These are phyloP conservation scores for Ataeniobius toweri DNA, from an alignment of 2,797 vertebrate genomes.

Conservation along the genomic window DNA sequence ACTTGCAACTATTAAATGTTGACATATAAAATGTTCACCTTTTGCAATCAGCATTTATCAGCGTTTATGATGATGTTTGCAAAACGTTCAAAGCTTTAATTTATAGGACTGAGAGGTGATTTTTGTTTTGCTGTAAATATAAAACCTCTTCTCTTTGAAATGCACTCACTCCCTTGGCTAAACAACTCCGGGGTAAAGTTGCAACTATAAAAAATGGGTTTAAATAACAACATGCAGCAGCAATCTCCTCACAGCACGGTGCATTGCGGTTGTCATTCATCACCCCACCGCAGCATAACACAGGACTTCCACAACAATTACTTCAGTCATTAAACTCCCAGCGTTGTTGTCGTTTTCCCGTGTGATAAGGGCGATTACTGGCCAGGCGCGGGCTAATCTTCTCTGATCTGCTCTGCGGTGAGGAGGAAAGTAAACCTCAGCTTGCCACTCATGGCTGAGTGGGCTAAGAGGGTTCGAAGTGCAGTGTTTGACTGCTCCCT, in stretches of 20 bases:
- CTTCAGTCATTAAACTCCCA: slow-evolving; percentile 70
- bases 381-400: slow-evolving; percentile 73
- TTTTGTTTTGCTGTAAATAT: slow-evolving; percentile 16
- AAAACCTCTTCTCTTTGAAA: slow-evolving; percentile 27
- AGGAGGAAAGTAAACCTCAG: slow-evolving; percentile 67
- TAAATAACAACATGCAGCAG: slow-evolving; percentile 62
- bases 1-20: neutral
- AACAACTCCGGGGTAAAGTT: slow-evolving; percentile 51
- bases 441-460: slow-evolving; percentile 55
- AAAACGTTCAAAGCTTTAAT: neutral
- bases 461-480: slow-evolving; percentile 24
- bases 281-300: slow-evolving; percentile 67
- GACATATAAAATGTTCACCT: neutral
- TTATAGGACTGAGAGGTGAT: slow-evolving; percentile 7
- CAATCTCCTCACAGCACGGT: slow-evolving; percentile 59
- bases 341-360: slow-evolving; percentile 69
- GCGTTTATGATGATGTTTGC: neutral
- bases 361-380: slow-evolving; percentile 77
- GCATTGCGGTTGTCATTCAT: slow-evolving; percentile 69
- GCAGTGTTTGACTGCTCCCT: slow-evolving; percentile 88
- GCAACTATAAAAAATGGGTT: slow-evolving; percentile 66
- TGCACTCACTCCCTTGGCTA: slow-evolving; percentile 34
- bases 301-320: slow-evolving; percentile 74
- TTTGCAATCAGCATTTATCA: neutral
- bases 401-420: slow-evolving; percentile 71